These are phyloP conservation scores for Sesia bembeciformis DNA, from an alignment of 2,888 invertebrate species.

Conservation along the genomic window DNA sequence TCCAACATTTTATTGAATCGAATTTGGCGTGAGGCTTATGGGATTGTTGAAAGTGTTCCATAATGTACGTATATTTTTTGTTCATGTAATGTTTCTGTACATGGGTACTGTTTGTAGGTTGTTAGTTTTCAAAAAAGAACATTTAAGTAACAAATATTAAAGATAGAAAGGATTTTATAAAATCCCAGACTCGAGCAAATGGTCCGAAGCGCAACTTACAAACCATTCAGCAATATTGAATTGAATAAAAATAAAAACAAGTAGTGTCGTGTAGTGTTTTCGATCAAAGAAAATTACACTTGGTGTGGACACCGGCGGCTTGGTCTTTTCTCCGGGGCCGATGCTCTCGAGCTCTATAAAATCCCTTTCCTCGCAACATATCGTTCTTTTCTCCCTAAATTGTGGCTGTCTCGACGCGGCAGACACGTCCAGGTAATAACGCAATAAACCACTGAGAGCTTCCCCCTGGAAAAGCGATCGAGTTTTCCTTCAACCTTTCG, in stretches of 20 bases:
- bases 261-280: constrained; percentile 52
- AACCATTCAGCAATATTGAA: constrained; percentile 49
- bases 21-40: constrained; percentile 12
- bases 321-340: constrained; percentile 46
- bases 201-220: constrained; percentile 29
- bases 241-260: constrained; percentile 62
- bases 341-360: constrained; percentile 53
- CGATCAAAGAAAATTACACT: constrained; percentile 67
- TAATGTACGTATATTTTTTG: too few species aligned
- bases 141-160: too few species aligned
- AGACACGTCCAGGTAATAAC: constrained; percentile 74
- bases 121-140: too few species aligned
- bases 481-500: constrained; percentile 69
- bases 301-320: constrained; percentile 39
- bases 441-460: constrained; percentile 73
- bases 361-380: constrained; percentile 67
- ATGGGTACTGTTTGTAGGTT: too few species aligned
- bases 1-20: constrained; percentile 55
- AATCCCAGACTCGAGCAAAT: neutral
- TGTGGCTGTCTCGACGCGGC: constrained; percentile 66
- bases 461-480: constrained; percentile 71
- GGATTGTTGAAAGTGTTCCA: too few species aligned
- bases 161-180: too few species aligned
- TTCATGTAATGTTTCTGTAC: too few species aligned
- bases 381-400: constrained; percentile 67